Conservation (phyloP, 2,888 invertebrate species). For the Pasiphila rectangulata region DNA sequence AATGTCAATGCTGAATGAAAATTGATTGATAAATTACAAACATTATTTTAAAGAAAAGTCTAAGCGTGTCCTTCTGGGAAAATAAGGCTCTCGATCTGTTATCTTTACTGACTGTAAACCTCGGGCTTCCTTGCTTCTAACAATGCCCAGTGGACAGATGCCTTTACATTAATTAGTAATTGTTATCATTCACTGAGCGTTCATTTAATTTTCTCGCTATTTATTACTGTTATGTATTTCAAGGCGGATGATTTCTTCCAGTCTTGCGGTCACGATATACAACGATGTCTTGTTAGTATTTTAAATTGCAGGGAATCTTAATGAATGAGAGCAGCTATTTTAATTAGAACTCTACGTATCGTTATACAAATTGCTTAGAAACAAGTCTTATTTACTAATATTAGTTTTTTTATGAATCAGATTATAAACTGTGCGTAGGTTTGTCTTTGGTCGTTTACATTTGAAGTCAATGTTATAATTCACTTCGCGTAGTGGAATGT, state of each 20-base stretch:
- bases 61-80: not conserved
- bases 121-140: not conserved
- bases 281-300: conserved; percentile 5
- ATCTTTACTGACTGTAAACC: not conserved
- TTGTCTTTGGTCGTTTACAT: no score
- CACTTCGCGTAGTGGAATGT: no score
- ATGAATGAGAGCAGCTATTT: not conserved
- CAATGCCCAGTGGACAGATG: not conserved
- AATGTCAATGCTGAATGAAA: no score
- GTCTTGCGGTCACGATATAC: conserved; percentile 6
- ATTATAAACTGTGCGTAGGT: no score
- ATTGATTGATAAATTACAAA: not conserved
- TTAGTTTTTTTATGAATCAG: no score
- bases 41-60: not conserved
- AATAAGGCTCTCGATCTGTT: not conserved
- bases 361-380: no score
- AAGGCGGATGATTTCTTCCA: conserved; percentile 15
- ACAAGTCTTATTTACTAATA: no score
- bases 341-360: no score
- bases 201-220: conserved; percentile 33
- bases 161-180: conserved; percentile 41
- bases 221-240: conserved; percentile 30
- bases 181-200: conserved; percentile 33
- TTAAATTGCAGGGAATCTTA: conserved; percentile 2
- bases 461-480: no score